These are phyloP conservation scores for Drosophila suboccidentalis DNA, from an alignment of 2,888 invertebrate genomes.

Conservation along the genomic window DNA sequence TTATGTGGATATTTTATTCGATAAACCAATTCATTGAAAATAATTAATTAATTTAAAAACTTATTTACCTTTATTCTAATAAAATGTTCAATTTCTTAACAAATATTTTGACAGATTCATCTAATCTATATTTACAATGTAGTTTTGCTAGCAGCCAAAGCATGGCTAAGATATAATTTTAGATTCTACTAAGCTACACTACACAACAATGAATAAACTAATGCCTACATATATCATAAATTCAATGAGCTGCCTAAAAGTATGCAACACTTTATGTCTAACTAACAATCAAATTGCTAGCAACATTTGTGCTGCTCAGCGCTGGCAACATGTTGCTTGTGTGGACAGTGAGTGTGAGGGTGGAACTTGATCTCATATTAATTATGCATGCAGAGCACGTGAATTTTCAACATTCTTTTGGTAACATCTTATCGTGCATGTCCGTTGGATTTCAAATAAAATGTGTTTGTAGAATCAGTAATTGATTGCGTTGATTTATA, in stretches of 20 bases:
- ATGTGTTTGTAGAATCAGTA: conserved; percentile 54
- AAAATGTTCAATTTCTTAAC: too few relatives aligned
- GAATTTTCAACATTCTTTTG: conserved; percentile 12
- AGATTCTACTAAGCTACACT: too few relatives aligned
- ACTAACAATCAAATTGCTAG: neutral
- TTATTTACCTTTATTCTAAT: too few relatives aligned
- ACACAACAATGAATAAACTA: neutral
- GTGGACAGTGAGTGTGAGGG: conserved; percentile 2
- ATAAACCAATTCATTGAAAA: too few relatives aligned
- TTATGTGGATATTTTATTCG: too few relatives aligned
- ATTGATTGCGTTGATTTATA: conserved; percentile 27
- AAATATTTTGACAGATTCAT: too few relatives aligned
- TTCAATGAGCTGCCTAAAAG: conserved; percentile 14
- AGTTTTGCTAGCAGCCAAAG: too few relatives aligned
- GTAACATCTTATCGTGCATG: conserved; percentile 16
- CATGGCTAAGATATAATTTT: too few relatives aligned
- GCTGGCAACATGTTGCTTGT: conserved; percentile 19
- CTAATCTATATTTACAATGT: too few relatives aligned
- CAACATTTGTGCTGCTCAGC: conserved; percentile 12
- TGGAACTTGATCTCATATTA: conserved; percentile 7
- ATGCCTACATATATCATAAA: too few relatives aligned
- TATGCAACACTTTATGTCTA: conserved; percentile 13
- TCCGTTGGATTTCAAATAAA: conserved; percentile 5
- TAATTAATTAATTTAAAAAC: too few relatives aligned
- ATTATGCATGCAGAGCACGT: conserved; percentile 14